phyloP scores from a whole-genome alignment of 1,140 invertebrate species.

The Heterodera schachtii region DNA sequence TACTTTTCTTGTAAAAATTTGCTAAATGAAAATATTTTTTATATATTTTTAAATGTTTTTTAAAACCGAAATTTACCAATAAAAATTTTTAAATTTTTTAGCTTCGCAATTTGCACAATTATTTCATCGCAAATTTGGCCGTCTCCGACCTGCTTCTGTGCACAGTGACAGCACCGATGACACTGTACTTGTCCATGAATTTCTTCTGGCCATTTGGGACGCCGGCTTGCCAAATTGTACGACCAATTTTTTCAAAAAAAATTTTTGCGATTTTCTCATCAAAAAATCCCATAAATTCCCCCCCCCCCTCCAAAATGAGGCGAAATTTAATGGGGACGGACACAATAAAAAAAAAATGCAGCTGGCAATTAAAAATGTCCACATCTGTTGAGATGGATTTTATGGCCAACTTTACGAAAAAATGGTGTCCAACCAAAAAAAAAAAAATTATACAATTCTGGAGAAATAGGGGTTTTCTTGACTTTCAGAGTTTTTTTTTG shows the following conservation, averaged over 20 bases:
- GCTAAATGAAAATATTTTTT: no score
- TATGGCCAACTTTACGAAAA: no score
- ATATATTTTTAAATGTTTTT: no score
- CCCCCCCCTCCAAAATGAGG: background rate
- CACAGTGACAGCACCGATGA: constrained; percentile 60
- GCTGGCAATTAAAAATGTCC: no score
- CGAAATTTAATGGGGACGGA: background rate
- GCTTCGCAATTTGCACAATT: constrained; percentile 63
- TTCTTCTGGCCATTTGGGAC: constrained; percentile 66
- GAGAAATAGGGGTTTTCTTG: no score
- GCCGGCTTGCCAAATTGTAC: constrained; percentile 52
- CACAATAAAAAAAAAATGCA: no score
- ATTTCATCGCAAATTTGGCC: constrained; percentile 65
- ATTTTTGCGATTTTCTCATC: background rate
- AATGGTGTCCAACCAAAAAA: no score
- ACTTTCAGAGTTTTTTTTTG: no score
- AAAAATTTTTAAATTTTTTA: constrained; percentile 26
- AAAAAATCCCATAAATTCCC: constrained; percentile 13
- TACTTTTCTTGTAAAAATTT: no score
- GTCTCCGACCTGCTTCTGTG: constrained; percentile 63
- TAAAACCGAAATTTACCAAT: background rate
- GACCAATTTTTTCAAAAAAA: background rate
- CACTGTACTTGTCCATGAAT: constrained; percentile 61
- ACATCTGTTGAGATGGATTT: no score
- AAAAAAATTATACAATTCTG: no score